Conservation (phyloP, 2,888 invertebrate genomes). For the Hydraecia micacea region DNA sequence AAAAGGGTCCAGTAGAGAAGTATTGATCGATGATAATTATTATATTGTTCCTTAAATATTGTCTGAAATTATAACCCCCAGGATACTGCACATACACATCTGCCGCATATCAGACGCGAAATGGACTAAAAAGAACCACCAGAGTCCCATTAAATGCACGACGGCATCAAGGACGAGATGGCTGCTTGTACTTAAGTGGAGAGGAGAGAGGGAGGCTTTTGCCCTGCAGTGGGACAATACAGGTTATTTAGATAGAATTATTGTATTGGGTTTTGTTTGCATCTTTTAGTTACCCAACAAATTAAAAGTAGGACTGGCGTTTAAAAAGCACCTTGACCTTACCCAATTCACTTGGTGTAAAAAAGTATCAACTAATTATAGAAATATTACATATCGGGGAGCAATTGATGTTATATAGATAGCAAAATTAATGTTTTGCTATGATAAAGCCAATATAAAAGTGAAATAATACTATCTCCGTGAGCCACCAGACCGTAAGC, state of each 20-base stretch:
- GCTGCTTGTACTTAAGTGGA: neutral
- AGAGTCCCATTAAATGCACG: neutral
- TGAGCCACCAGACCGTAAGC: slow-evolving; percentile 14
- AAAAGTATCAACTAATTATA: neutral
- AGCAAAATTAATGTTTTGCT: neutral
- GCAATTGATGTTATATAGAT: neutral
- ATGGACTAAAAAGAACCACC: neutral
- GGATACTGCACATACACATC: neutral
- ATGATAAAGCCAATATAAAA: neutral
- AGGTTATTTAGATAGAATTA: neutral
- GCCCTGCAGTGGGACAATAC: too few relatives aligned
- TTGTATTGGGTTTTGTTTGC: neutral
- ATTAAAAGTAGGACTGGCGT: neutral
- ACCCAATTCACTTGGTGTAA: neutral
- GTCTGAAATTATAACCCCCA: neutral
- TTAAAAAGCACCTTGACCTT: neutral
- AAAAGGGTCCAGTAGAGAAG: neutral
- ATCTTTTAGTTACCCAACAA: neutral
- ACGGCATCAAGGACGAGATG: neutral
- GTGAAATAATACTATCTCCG: neutral
- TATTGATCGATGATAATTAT: neutral
- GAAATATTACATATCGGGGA: neutral
- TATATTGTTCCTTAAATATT: neutral
- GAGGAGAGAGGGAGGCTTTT: neutral
- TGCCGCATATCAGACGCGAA: neutral